Evolutionary conservation across 2,113 vertebrate species (phyloP).

Genomic region (Crocuta crocuta): DNA sequence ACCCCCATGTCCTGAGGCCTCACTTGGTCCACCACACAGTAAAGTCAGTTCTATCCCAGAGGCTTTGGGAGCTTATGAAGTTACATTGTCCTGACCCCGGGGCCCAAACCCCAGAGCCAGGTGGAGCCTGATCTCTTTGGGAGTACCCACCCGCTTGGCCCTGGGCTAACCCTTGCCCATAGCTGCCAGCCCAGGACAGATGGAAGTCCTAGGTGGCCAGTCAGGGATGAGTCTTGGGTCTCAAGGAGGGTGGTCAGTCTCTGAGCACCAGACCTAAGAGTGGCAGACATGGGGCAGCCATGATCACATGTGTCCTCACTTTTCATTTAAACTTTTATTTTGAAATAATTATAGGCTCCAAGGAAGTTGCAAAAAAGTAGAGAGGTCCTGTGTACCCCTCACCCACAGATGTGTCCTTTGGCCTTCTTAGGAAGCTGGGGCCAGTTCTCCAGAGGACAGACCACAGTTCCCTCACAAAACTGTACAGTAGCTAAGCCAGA

Average conservation of each 20-base stretch:
- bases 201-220: neutral
- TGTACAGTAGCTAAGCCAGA: neutral
- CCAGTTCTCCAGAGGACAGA: neutral
- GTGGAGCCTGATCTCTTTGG: neutral
- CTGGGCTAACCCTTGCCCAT: neutral
- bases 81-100: neutral
- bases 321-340: conserved; percentile 31
- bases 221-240: neutral
- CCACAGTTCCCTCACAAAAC: neutral
- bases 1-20: neutral
- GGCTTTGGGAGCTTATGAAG: neutral
- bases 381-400: neutral
- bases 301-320: neutral
- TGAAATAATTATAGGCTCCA: conserved; percentile 31
- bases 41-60: neutral
- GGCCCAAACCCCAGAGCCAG: neutral
- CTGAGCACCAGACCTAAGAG: neutral
- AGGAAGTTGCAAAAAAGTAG: conserved; percentile 32
- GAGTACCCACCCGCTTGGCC: neutral
- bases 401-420: neutral
- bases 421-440: neutral
- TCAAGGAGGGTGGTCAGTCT: neutral
- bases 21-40: neutral
- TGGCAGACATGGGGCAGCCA: neutral
- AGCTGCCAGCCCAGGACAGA: neutral